phyloP scores from a whole-genome alignment of 2,113 vertebrate genomes.

The Aspidoscelis tigris region DNA sequence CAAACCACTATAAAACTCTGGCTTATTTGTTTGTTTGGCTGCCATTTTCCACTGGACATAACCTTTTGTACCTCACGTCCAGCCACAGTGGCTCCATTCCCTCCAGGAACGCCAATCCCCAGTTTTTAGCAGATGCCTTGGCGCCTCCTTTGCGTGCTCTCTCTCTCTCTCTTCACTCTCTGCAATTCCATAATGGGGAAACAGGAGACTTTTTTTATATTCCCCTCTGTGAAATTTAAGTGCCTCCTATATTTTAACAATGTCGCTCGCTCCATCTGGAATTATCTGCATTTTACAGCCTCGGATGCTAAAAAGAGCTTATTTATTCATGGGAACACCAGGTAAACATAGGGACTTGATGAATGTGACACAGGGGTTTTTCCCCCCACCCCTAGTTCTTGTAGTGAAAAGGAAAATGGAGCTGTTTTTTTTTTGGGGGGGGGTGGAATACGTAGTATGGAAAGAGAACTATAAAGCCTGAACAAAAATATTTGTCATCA shows the following conservation, averaged over 20 bases:
- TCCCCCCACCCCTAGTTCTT: not conserved
- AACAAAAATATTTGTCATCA: not conserved
- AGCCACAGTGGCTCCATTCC: no score
- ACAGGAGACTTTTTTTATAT: constrained; percentile 15
- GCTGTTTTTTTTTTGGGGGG: no score
- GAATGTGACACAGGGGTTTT: not conserved
- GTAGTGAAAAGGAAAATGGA: not conserved
- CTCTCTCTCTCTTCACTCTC: not conserved
- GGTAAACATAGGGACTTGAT: constrained; percentile 1
- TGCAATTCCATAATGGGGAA: not conserved
- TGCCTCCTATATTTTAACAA: constrained; percentile 38
- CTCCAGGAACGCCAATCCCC: not conserved
- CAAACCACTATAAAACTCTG: no score
- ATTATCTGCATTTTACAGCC: constrained; percentile 33
- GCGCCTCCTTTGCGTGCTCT: no score
- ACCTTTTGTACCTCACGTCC: no score
- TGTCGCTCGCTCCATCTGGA: constrained; percentile 20
- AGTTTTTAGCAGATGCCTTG: not conserved
- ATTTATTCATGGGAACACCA: constrained; percentile 20
- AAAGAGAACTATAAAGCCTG: not conserved
- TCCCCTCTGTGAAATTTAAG: constrained; percentile 35
- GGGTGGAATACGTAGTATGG: no score
- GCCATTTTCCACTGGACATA: no score
- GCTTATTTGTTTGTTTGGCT: no score
- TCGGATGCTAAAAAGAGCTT: constrained; percentile 21